Percentiles rank a stretch among this genome's conserved stretches.
These are phyloP conservation scores for Aplysina aerophoba DNA, from an alignment of 37 sponge, comb jelly and placozoan species.

Conservation along the genomic window DNA sequence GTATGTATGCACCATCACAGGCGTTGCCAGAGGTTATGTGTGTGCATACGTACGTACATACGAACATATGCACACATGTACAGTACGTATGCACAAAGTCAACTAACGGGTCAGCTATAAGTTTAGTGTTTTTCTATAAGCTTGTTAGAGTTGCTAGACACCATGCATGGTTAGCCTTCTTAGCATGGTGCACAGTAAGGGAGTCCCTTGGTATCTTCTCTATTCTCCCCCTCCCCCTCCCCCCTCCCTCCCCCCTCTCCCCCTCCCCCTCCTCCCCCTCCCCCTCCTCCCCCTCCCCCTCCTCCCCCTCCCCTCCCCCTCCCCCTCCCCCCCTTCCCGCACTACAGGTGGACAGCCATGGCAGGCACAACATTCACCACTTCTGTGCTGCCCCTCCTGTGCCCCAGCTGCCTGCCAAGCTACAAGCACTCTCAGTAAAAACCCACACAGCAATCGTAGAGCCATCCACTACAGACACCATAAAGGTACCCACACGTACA, in stretches of 20 bases:
- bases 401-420: conserved; percentile 49
- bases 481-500: neutral
- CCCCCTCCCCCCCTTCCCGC: neutral
- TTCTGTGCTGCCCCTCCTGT: conserved; percentile 30
- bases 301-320: neutral
- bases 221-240: neutral
- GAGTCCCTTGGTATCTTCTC: too few relatives aligned
- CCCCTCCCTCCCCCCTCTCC: neutral
- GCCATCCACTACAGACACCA: neutral
- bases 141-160: too few relatives aligned
- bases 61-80: too few relatives aligned
- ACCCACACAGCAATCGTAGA: neutral
- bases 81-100: too few relatives aligned
- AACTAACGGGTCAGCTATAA: too few relatives aligned
- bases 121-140: too few relatives aligned
- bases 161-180: too few relatives aligned
- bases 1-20: too few relatives aligned
- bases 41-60: too few relatives aligned
- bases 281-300: neutral
- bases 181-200: too few relatives aligned
- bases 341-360: neutral
- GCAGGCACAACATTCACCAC: conserved; percentile 44
- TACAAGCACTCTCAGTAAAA: conserved; percentile 45
- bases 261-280: neutral
- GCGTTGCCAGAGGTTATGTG: too few relatives aligned